Percentiles rank a stretch among this genome's conserved stretches.
Conservation (phyloP, 2,113 vertebrate species). For the Hemiprocne comata region DNA sequence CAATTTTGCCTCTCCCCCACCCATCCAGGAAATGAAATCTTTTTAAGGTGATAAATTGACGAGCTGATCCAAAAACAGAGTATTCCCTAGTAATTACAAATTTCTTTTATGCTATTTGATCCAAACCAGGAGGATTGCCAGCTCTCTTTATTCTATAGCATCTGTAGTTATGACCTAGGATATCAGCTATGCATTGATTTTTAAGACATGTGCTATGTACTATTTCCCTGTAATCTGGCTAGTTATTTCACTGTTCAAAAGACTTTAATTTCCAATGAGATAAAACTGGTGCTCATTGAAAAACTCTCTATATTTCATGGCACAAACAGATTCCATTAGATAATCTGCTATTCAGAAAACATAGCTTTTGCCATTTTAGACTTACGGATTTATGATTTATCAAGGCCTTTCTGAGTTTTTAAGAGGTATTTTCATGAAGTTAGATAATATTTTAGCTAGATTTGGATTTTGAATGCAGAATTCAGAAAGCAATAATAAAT, state of each 20-base stretch:
- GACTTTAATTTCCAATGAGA: background rate
- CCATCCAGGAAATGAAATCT: background rate
- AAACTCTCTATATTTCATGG: background rate
- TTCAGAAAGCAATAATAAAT: constrained; percentile 31
- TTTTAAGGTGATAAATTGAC: background rate
- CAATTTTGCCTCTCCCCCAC: background rate
- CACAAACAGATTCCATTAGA: background rate
- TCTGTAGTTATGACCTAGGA: background rate
- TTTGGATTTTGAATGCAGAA: constrained; percentile 7
- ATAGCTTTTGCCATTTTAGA: constrained; percentile 6
- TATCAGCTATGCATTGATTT: background rate
- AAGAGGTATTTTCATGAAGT: background rate
- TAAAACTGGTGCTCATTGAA: background rate
- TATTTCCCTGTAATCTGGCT: background rate
- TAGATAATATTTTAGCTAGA: constrained; percentile 12
- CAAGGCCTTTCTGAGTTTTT: background rate
- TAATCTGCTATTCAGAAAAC: background rate
- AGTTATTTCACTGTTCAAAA: background rate
- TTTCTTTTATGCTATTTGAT: background rate
- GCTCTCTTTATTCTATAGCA: background rate
- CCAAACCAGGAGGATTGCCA: background rate
- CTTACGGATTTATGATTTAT: background rate
- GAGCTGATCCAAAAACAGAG: background rate
- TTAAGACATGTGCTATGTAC: background rate
- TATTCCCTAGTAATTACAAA: background rate